phyloP scores from a whole-genome alignment of 1,140 invertebrate genomes.

The Mizuhopecten yessoensis region DNA sequence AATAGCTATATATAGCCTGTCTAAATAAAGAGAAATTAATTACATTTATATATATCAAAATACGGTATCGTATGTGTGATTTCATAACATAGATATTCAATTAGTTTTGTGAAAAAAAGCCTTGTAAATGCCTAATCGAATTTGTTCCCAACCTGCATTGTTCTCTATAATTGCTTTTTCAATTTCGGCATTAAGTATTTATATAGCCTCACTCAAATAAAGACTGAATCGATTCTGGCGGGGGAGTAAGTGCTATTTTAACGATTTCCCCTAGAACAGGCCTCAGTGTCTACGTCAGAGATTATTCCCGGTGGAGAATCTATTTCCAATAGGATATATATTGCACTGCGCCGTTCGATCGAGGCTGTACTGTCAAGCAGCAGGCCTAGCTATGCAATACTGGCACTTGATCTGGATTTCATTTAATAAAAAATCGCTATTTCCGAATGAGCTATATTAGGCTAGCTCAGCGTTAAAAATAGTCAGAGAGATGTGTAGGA shows the following conservation, averaged over 20 bases:
- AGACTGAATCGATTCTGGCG: neutral
- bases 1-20: neutral
- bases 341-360: neutral
- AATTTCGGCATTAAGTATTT: constrained; percentile 20
- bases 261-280: neutral
- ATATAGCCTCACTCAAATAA: neutral
- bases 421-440: constrained; percentile 40
- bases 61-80: neutral
- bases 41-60: neutral
- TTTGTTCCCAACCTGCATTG: neutral
- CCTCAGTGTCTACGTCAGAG: neutral
- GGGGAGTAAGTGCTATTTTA: constrained; percentile 37
- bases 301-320: neutral
- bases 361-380: neutral
- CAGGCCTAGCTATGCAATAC: neutral
- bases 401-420: constrained; percentile 22
- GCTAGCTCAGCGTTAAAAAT: neutral
- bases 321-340: constrained; percentile 21
- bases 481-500: neutral
- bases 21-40: neutral
- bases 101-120: neutral
- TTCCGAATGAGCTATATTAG: constrained; percentile 29
- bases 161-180: constrained; percentile 6
- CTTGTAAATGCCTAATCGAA: neutral
- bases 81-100: constrained; percentile 5